Base-by-base conservation (phyloP, 1,140 invertebrate species). In the Riptortus pedestris region DNA sequence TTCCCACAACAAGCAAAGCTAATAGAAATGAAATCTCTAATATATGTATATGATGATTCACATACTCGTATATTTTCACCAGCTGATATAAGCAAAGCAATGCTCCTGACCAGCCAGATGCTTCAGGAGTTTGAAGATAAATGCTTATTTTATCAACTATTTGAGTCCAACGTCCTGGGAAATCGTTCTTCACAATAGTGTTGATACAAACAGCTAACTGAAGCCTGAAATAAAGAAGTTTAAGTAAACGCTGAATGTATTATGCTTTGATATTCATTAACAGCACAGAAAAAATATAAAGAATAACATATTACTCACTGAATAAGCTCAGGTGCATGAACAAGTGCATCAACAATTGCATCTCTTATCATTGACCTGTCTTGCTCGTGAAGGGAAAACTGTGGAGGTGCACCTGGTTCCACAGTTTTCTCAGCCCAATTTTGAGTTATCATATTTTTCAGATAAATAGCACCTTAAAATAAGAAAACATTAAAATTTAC, bases 131-230 rank as follows among this genome's bases (percentile, higher is more conserved):
- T 73, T 88, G 84, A 59, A 94, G 77, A 73, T 89, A 91, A 70
- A 85, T 80, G 62, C 81, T 84, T 60, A 97, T 91, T 79, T 98
- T 97, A 72, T 98, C 93, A 16, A 96, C 90, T 71, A 98, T 86
- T 75, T 91, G 87, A 0, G 93, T 88, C 96, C 96, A 99, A 70
- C 90, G 80, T 57, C 85, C 87, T 52, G 96, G 96, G 74, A 97
- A 99, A 73, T 99, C 96, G 76, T 89, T 81, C 73, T 96, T 96
- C 11, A 98, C 88, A 66, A 99, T 96, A 67, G 85, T 85, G 75
- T 86, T 88, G 11, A 98, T 84, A 74, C 91, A 94, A 7, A 93
- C 85, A 68, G 90, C 90, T 20, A 99, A 78, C 75, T 98, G 96
- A 60, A 92, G 80, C 74, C 90, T 87, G 71, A 73, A 79, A 69